A percentile compares a stretch with the other conserved stretches of the same genome.
These are phyloP conservation scores for Hapalemur alaotrensis DNA, from an alignment of 2,797 vertebrate species.

Conservation along the genomic window DNA sequence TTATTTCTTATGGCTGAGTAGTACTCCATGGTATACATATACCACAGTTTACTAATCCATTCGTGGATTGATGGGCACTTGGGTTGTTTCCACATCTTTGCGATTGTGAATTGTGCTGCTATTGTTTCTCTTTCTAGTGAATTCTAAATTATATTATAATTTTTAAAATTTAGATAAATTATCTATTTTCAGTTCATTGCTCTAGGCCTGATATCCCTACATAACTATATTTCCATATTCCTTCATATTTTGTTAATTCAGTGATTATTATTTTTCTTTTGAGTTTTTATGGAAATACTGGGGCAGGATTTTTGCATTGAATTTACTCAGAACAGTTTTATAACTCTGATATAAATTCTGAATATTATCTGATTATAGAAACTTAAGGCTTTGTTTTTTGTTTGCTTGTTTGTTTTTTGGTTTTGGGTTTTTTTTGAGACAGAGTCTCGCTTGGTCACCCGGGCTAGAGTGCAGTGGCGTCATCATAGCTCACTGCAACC, in stretches of 20 bases:
- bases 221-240: constrained; percentile 47
- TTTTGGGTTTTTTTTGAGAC: background rate
- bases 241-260: constrained; percentile 32
- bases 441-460: background rate
- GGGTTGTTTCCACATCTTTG: too few species aligned
- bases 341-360: background rate
- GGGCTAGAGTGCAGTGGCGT: background rate
- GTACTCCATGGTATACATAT: too few species aligned
- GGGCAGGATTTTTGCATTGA: background rate
- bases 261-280: constrained; percentile 24
- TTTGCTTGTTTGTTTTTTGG: too few species aligned
- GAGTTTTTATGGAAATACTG: background rate
- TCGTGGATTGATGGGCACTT: too few species aligned
- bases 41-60: too few species aligned
- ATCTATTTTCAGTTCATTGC: background rate
- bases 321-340: constrained; percentile 23
- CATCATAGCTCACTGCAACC: background rate
- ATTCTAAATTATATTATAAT: constrained; percentile 28
- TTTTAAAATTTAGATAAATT: background rate
- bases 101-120: too few species aligned
- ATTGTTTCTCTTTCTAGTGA: constrained; percentile 53
- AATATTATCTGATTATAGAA: background rate
- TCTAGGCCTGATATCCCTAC: constrained; percentile 30
- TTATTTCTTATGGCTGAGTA: too few species aligned
- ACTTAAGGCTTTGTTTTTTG: background rate